Percentiles rank a stretch among this genome's conserved stretches.
These are phyloP conservation scores for Chaetodon trifasciatus DNA, from an alignment of 2,797 vertebrate genomes.

Conservation along the genomic window DNA sequence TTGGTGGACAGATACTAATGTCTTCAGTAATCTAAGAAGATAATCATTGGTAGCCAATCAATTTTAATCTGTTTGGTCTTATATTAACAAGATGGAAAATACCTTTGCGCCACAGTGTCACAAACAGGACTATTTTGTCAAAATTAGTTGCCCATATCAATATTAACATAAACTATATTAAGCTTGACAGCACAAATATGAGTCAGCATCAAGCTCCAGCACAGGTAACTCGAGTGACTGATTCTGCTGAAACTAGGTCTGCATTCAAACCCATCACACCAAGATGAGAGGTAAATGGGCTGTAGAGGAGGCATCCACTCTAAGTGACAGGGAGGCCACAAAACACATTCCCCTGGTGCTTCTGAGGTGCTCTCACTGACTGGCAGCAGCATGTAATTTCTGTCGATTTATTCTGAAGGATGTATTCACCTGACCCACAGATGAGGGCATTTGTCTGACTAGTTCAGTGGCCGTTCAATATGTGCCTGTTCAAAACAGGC, in stretches of 20 bases:
- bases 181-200: constrained; percentile 26
- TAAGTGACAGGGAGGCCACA: constrained; percentile 61
- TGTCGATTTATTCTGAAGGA: constrained; percentile 70
- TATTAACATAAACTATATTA: not conserved
- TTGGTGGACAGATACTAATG: not conserved
- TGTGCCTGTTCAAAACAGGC: too few relatives aligned
- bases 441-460: constrained; percentile 55
- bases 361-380: constrained; percentile 66
- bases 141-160: not conserved
- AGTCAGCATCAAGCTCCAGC: constrained; percentile 36
- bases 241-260: constrained; percentile 44
- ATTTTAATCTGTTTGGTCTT: constrained; percentile 9
- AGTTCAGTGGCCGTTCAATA: constrained; percentile 37
- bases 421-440: constrained; percentile 58
- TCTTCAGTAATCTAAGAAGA: constrained; percentile 20
- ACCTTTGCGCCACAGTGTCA: not conserved
- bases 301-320: constrained; percentile 61
- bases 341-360: constrained; percentile 57
- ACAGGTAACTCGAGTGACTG: constrained; percentile 21
- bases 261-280: constrained; percentile 51
- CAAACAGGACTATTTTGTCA: not conserved
- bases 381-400: constrained; percentile 66
- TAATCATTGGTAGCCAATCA: not conserved
- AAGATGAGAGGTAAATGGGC: constrained; percentile 62
- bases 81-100: not conserved